These are phyloP conservation scores for Pentamera pediparva DNA, from an alignment of 53 echinoderm and acorn worm genomes.

Conservation along the genomic window DNA sequence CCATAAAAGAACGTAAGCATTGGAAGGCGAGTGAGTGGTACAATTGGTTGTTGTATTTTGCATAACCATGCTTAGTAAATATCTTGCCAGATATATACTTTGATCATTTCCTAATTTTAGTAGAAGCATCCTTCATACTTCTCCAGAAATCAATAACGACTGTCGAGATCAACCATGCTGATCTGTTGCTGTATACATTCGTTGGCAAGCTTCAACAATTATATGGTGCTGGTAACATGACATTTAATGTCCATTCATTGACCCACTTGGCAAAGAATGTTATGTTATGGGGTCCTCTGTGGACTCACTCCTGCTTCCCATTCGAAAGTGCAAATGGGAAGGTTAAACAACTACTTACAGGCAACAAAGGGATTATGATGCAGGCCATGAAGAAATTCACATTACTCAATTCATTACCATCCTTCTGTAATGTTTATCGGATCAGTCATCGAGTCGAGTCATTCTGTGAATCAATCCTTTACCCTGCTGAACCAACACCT, in stretches of 20 bases:
- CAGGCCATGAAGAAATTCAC: slow-evolving; percentile 42
- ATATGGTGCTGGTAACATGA: slow-evolving; percentile 38
- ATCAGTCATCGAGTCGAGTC: slow-evolving; percentile 27
- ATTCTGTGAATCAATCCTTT: slow-evolving; percentile 18
- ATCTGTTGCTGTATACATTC: slow-evolving; percentile 32
- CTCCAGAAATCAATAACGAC: slow-evolving; percentile 45
- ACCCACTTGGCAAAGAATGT: slow-evolving; percentile 39
- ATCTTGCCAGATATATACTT: slow-evolving; percentile 27
- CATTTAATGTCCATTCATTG: slow-evolving; percentile 46
- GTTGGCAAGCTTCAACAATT: slow-evolving; percentile 35
- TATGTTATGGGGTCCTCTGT: slow-evolving; percentile 44
- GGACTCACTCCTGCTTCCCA: slow-evolving; percentile 55
- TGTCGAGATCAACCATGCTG: slow-evolving; percentile 22
- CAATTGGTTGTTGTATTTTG: slow-evolving; percentile 21
- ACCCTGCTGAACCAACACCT: slow-evolving; percentile 1
- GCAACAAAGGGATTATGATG: slow-evolving; percentile 38
- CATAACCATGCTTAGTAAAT: slow-evolving; percentile 35
- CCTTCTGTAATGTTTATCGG: slow-evolving; percentile 5
- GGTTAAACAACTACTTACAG: slow-evolving; percentile 34
- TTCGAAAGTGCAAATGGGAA: slow-evolving; percentile 49
- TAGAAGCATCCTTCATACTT: slow-evolving; percentile 46
- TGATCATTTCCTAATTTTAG: slow-evolving; percentile 25
- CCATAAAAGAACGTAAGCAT: slow-evolving; percentile 15
- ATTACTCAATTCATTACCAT: slow-evolving; percentile 14
- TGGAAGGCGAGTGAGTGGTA: slow-evolving; percentile 44